phyloP scores from a whole-genome alignment of 2,888 invertebrate species.

The Drosophila infuscata region DNA sequence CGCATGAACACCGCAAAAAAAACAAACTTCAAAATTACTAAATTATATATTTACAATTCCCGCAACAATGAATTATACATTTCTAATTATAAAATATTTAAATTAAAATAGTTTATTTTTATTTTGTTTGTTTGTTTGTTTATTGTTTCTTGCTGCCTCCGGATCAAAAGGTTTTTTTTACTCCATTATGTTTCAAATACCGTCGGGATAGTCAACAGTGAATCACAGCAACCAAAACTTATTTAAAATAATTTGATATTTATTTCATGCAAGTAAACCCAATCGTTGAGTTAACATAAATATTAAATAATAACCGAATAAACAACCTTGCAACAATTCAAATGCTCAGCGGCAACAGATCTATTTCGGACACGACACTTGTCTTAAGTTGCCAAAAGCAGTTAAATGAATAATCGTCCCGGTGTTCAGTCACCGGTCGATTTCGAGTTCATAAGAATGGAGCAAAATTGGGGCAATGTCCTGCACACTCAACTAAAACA shows the following conservation, averaged over 20 bases:
- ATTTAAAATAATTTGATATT: not conserved
- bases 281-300: not conserved
- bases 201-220: not conserved
- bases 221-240: not conserved
- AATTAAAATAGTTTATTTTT: too few species aligned
- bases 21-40: not conserved
- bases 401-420: conserved; percentile 14
- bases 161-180: not conserved
- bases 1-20: not conserved
- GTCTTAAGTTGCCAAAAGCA: conserved; percentile 8
- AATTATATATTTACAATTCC: not conserved
- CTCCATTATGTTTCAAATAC: not conserved
- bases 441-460: not conserved
- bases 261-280: too few species aligned
- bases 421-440: conserved; percentile 2
- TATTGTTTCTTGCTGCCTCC: not conserved
- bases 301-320: not conserved
- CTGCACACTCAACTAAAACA: conserved; percentile 32
- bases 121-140: too few species aligned
- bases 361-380: conserved; percentile 7
- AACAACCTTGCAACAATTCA: not conserved
- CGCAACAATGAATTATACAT: not conserved
- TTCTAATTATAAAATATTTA: not conserved
- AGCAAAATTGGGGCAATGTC: conserved; percentile 33
- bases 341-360: conserved; percentile 5